These are phyloP conservation scores for Eupithecia insigniata DNA, from an alignment of 2,888 invertebrate genomes.

Conservation along the genomic window DNA sequence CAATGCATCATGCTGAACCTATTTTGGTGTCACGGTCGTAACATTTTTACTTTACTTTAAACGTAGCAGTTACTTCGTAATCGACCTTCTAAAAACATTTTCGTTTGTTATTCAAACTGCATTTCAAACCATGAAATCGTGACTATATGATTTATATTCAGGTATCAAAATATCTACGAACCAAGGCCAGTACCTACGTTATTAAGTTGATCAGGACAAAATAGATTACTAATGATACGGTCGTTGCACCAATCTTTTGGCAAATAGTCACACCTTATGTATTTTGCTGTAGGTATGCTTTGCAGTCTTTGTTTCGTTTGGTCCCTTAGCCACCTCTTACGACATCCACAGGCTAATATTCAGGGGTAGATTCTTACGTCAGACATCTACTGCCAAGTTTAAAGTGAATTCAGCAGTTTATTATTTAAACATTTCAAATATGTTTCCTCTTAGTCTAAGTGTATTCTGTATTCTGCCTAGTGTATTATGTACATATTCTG, in stretches of 20 bases:
- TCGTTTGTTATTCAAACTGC: background rate
- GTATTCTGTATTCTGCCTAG: too few species aligned
- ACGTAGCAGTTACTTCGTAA: background rate
- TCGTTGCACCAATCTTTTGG: background rate
- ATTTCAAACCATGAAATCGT: slow-evolving; percentile 4
- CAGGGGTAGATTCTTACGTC: too few species aligned
- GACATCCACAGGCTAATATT: too few species aligned
- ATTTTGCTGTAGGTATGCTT: background rate
- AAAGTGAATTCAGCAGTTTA: background rate
- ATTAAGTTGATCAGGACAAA: background rate
- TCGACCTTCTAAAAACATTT: slow-evolving; percentile 4
- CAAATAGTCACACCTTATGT: background rate
- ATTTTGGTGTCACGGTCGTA: too few species aligned
- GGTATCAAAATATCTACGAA: background rate
- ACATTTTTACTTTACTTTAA: too few species aligned
- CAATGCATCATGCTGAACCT: too few species aligned
- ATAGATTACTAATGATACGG: slow-evolving; percentile 1
- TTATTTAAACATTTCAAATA: too few species aligned
- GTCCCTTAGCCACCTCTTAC: too few species aligned
- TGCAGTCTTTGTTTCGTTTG: background rate
- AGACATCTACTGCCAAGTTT: background rate
- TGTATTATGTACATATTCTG: too few species aligned
- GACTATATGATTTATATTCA: slow-evolving; percentile 2
- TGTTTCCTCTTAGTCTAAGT: too few species aligned
- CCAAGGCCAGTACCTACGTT: slow-evolving; percentile 12